These are phyloP conservation scores for Holacanthus passer DNA, from an alignment of 2,113 vertebrate genomes.

Conservation along the genomic window DNA sequence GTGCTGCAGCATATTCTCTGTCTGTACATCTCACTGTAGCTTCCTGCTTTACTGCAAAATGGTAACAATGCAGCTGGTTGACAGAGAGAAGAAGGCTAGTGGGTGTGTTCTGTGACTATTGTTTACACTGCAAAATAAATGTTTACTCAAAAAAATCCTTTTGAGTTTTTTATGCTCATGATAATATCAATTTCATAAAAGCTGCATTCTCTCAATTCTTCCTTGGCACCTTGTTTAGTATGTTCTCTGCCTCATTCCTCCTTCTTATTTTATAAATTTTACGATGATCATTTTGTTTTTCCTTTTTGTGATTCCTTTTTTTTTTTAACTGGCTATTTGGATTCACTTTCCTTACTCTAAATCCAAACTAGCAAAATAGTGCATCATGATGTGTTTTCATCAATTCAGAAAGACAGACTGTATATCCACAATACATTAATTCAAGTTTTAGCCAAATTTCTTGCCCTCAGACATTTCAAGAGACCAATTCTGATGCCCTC, in stretches of 20 bases:
- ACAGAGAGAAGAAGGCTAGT: neutral
- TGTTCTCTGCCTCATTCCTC: neutral
- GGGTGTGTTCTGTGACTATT: neutral
- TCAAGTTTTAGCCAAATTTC: neutral
- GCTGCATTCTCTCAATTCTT: neutral
- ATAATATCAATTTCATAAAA: neutral
- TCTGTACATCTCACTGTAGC: neutral
- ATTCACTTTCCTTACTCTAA: neutral
- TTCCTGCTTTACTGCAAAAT: constrained; percentile 18
- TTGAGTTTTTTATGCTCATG: neutral
- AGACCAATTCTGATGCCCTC: neutral
- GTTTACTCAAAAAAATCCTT: neutral
- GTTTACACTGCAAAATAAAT: neutral
- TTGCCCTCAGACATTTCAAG: neutral
- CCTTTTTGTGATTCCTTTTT: neutral
- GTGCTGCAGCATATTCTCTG: constrained; percentile 28
- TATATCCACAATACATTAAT: neutral
- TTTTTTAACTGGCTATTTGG: neutral
- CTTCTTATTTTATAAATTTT: neutral
- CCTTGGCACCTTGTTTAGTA: neutral
- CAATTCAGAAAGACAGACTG: neutral
- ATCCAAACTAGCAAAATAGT: neutral
- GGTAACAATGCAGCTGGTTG: constrained; percentile 3
- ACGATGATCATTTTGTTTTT: neutral
- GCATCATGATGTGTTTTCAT: neutral